Conservation (phyloP, 2,888 invertebrate species). For the Lasioglossum oenotherae region DNA sequence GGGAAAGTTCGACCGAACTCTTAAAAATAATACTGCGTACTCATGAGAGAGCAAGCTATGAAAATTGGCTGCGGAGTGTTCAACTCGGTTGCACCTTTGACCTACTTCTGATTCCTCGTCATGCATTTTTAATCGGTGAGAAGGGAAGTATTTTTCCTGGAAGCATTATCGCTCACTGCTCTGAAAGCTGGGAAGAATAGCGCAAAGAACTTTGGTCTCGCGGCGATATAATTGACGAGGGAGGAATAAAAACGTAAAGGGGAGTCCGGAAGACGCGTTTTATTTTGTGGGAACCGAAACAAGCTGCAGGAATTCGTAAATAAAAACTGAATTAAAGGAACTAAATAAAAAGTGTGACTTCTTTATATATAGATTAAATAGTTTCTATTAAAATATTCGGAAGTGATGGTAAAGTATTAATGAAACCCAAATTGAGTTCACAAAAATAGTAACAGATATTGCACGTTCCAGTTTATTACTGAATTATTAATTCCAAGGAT, state of each 20-base stretch:
- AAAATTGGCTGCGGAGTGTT: constrained; percentile 24
- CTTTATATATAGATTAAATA: neutral
- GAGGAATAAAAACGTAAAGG: neutral
- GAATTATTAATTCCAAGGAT: neutral
- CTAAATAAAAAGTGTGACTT: neutral
- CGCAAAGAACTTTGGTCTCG: constrained; percentile 7
- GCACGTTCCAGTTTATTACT: neutral
- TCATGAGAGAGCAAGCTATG: constrained; percentile 17
- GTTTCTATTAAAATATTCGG: neutral
- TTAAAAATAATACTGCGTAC: constrained; percentile 15
- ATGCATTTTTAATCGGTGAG: constrained; percentile 39
- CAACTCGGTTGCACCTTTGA: constrained; percentile 17
- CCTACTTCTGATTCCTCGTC: constrained; percentile 29
- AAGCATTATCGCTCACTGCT: constrained; percentile 12
- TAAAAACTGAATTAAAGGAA: neutral
- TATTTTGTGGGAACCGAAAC: neutral
- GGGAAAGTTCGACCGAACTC: neutral
- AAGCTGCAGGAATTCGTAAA: neutral
- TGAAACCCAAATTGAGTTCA: neutral
- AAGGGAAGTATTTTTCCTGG: constrained; percentile 20
- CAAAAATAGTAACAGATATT: neutral
- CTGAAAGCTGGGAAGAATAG: neutral
- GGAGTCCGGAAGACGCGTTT: neutral
- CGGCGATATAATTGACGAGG: constrained; percentile 13
- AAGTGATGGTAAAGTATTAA: neutral